Evolutionary conservation across 2,888 invertebrate species (phyloP).

Genomic region (Cactoblastis cactorum): DNA sequence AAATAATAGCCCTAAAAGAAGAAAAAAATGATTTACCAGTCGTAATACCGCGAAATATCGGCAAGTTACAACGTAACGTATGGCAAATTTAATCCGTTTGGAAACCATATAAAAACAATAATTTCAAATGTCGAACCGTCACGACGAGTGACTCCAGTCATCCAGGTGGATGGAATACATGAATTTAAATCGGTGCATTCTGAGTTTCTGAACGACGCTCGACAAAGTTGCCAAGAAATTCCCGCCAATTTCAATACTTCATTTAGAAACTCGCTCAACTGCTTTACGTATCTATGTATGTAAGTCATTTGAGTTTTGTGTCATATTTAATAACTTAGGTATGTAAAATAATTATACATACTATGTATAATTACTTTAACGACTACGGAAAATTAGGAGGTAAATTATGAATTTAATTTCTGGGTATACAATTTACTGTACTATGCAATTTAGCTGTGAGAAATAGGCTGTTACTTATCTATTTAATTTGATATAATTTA

Average conservation of each 20-base stretch:
- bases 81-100: not conserved
- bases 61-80: not conserved
- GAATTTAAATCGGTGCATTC: slow-evolving; percentile 25
- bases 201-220: slow-evolving; percentile 18
- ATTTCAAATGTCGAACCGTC: slow-evolving; percentile 9
- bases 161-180: slow-evolving; percentile 21
- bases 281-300: no score
- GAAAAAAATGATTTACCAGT: not conserved
- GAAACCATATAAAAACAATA: slow-evolving; percentile 2
- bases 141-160: slow-evolving; percentile 17
- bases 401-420: no score
- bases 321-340: not conserved
- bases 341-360: no score
- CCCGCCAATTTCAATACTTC: slow-evolving; percentile 16
- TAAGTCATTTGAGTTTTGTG: not conserved
- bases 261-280: not conserved
- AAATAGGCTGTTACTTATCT: no score
- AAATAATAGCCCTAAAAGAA: not conserved
- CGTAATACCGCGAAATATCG: not conserved
- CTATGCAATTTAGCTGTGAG: no score
- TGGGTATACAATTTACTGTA: no score
- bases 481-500: no score
- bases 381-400: no score
- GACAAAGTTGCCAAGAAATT: slow-evolving; percentile 17
- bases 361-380: no score